phyloP scores from a whole-genome alignment of 2,888 invertebrate species.

The Drosophila ochracea region DNA sequence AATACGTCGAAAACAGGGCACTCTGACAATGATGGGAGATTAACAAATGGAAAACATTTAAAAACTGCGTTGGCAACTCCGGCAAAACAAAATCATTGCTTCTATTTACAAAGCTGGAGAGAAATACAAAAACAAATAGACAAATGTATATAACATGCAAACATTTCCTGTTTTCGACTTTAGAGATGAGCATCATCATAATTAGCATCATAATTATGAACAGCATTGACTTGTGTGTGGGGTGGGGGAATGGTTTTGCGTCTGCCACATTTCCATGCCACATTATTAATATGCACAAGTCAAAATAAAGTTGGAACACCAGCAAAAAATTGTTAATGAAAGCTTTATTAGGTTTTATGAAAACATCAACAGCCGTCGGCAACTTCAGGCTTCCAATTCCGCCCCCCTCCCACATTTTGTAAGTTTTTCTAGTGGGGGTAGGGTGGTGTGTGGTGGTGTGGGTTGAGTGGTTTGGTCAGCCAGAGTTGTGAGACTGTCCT shows the following conservation, averaged over 20 bases:
- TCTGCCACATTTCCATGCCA: conserved; percentile 53
- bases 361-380: conserved; percentile 55
- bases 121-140: conserved; percentile 30
- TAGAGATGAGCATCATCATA: conserved; percentile 28
- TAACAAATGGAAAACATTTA: conserved; percentile 13
- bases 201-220: conserved; percentile 27
- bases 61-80: conserved; percentile 14
- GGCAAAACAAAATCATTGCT: conserved; percentile 18
- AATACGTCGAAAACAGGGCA: conserved; percentile 15
- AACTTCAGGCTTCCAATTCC: background rate
- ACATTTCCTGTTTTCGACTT: conserved; percentile 45
- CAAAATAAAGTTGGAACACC: conserved; percentile 61
- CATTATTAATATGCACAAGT: conserved; percentile 58
- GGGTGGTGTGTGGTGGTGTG: background rate
- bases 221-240: conserved; percentile 4
- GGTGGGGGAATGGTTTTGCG: conserved; percentile 8
- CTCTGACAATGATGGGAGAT: conserved; percentile 35
- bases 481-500: conserved; percentile 37
- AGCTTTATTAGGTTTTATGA: conserved; percentile 68
- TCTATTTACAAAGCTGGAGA: background rate
- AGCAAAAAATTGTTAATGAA: conserved; percentile 57
- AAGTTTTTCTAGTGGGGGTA: background rate
- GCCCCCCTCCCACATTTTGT: background rate
- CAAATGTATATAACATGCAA: conserved; percentile 36
- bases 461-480: background rate